Conservation (phyloP, 2,113 vertebrate genomes). For the Engraulis encrasicolus region DNA sequence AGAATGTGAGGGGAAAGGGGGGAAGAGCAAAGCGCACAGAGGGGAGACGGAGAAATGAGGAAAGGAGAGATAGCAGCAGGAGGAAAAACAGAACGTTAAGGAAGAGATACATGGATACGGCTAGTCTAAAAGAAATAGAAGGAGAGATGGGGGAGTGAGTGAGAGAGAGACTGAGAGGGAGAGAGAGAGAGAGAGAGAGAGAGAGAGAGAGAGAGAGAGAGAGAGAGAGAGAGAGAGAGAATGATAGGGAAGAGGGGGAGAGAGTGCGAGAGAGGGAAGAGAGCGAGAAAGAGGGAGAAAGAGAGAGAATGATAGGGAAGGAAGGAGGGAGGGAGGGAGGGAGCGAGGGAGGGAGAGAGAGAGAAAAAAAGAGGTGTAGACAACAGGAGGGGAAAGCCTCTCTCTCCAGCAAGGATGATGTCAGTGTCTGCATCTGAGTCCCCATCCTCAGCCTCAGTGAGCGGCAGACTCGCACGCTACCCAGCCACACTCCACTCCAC, state of each 20-base stretch:
- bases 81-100: constrained; percentile 33
- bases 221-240: constrained; percentile 38
- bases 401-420: constrained; percentile 81
- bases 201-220: constrained; percentile 28
- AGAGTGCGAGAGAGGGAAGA: constrained; percentile 27
- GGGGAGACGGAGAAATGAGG: constrained; percentile 31
- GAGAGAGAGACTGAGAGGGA: constrained; percentile 37
- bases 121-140: constrained; percentile 18
- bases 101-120: constrained; percentile 35
- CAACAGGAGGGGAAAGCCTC: constrained; percentile 78
- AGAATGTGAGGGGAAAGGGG: constrained; percentile 52
- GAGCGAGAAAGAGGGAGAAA: constrained; percentile 32
- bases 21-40: constrained; percentile 25
- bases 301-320: constrained; percentile 16
- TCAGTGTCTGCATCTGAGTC: constrained; percentile 84
- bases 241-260: constrained; percentile 38
- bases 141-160: background rate
- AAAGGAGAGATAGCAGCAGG: constrained; percentile 48
- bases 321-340: constrained; percentile 9
- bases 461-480: constrained; percentile 67
- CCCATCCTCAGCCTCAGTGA: constrained; percentile 67
- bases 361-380: constrained; percentile 59
- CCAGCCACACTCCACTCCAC: constrained; percentile 56
- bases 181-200: constrained; percentile 33
- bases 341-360: constrained; percentile 2